Evolutionary conservation across 2,797 vertebrate species (phyloP).

Genomic region (Gallinago nigripennis): DNA sequence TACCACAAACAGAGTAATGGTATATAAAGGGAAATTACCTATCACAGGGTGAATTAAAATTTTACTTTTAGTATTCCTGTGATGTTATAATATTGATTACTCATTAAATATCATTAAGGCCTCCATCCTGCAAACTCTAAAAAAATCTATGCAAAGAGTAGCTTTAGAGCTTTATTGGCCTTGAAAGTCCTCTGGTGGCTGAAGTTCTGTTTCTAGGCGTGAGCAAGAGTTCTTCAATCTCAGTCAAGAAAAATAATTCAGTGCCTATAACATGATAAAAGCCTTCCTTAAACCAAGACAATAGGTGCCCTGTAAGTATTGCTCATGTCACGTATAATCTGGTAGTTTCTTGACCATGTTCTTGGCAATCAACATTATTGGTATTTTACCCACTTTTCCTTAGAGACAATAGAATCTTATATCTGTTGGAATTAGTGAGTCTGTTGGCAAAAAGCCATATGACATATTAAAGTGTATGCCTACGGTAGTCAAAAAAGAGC

Average conservation of each 20-base stretch:
- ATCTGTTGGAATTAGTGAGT: fast-evolving
- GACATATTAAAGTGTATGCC: background rate
- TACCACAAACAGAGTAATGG: background rate
- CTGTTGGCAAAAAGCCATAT: background rate
- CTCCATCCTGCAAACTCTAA: background rate
- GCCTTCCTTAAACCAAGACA: background rate
- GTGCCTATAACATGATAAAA: background rate
- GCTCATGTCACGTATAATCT: background rate
- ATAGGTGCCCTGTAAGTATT: background rate
- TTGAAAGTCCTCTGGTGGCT: background rate
- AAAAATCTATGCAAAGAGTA: background rate
- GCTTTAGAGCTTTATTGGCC: background rate
- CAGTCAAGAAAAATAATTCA: background rate
- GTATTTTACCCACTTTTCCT: background rate
- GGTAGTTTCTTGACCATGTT: background rate
- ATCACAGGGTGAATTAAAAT: background rate
- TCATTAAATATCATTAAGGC: background rate
- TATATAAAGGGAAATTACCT: background rate
- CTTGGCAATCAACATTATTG: background rate
- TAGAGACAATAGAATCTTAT: background rate
- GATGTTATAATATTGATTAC: background rate
- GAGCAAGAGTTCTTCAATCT: background rate
- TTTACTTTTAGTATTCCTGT: background rate
- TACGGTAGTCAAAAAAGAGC: background rate
- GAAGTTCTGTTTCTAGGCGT: background rate